Evolutionary conservation across 2,888 invertebrate genomes (phyloP).

Genomic region (Cataglyphis cursor): DNA sequence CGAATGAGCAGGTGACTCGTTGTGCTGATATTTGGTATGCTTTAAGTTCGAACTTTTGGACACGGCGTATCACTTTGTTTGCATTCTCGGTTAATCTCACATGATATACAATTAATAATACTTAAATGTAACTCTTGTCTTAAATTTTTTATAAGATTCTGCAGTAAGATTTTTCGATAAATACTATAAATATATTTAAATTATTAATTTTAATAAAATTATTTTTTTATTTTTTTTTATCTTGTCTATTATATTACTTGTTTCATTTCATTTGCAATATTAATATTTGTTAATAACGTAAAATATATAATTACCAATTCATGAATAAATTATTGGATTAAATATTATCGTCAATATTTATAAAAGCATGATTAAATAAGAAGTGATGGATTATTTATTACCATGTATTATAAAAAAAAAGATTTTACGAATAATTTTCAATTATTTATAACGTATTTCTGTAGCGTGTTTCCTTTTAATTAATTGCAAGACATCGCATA

Average conservation of each 20-base stretch:
- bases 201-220: not conserved
- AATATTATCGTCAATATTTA: not conserved
- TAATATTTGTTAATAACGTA: not conserved
- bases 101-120: not conserved
- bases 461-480: not conserved
- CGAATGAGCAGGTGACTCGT: constrained; percentile 72
- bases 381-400: not conserved
- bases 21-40: constrained; percentile 59
- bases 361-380: not conserved
- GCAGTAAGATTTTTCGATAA: not conserved
- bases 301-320: not conserved
- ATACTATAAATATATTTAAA: not conserved
- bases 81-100: not conserved
- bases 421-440: not conserved
- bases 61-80: constrained; percentile 5
- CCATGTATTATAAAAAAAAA: not conserved
- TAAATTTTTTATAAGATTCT: not conserved
- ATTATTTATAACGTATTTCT: not conserved
- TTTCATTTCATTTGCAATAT: not conserved
- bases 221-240: not conserved
- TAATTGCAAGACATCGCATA: not conserved
- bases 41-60: not conserved
- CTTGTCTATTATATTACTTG: not conserved
- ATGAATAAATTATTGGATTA: not conserved
- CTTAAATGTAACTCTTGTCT: not conserved